phyloP scores from a whole-genome alignment of 2,113 vertebrate species.

The Burhinus bistriatus region DNA sequence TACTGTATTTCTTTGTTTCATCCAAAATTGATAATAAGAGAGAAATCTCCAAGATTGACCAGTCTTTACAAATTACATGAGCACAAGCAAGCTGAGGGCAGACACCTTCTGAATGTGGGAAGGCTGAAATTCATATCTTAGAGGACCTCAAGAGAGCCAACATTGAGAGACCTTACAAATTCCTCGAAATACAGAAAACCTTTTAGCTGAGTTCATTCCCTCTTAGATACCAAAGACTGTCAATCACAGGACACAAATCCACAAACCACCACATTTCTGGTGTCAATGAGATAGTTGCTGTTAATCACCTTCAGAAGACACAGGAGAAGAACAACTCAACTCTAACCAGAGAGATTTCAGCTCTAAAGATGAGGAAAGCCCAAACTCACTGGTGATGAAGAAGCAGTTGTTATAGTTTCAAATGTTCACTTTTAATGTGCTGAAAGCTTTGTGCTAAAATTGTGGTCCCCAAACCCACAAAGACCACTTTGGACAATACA shows the following conservation, averaged over 20 bases:
- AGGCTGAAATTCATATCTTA: neutral
- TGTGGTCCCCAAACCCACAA: neutral
- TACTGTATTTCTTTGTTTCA: neutral
- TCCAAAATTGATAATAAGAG: neutral
- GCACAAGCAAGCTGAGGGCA: neutral
- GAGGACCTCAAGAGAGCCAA: neutral
- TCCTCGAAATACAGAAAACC: neutral
- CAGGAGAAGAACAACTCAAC: neutral
- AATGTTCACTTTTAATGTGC: rapidly evolving
- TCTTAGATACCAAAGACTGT: neutral
- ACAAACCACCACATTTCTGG: neutral
- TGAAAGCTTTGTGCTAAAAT: neutral
- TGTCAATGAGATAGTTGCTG: neutral
- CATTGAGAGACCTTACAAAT: rapidly evolving
- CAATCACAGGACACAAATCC: neutral
- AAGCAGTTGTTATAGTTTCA: neutral
- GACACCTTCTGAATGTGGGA: neutral
- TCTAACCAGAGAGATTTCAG: neutral
- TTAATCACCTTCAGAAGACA: neutral
- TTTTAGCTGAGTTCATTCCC: neutral
- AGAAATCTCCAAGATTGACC: neutral
- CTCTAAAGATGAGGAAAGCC: neutral
- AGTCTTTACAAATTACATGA: neutral
- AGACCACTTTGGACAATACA: neutral
- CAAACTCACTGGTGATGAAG: neutral